Conservation (phyloP, 2,113 vertebrate genomes). For the Phasianus colchicus region DNA sequence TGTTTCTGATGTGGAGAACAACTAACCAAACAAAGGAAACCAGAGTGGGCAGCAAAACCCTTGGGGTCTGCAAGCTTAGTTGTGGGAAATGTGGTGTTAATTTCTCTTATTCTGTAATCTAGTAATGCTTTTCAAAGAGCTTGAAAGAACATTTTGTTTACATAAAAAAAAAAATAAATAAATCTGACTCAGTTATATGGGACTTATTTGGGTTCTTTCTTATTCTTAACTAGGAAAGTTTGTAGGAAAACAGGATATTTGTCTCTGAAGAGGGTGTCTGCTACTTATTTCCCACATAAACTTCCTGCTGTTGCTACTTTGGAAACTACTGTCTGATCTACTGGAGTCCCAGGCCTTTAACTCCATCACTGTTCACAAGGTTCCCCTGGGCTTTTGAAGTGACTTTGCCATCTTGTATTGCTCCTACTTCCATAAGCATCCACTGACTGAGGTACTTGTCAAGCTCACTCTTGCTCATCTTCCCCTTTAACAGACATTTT, state of each 20-base stretch:
- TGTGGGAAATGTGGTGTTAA: slow-evolving; percentile 66
- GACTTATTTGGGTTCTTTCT: slow-evolving; percentile 59
- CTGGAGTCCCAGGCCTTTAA: not conserved
- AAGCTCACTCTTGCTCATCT: not conserved
- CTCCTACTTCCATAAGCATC: not conserved
- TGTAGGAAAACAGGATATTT: slow-evolving; percentile 63
- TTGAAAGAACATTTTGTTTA: slow-evolving; percentile 64
- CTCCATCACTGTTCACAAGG: not conserved
- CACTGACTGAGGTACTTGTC: not conserved
- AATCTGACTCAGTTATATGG: slow-evolving; percentile 24
- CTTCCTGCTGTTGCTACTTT: slow-evolving; percentile 56
- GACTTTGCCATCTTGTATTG: not conserved
- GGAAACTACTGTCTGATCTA: not conserved
- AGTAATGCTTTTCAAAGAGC: slow-evolving; percentile 45
- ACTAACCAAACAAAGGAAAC: slow-evolving; percentile 60
- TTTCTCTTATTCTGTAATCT: slow-evolving; percentile 62
- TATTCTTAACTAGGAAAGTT: slow-evolving; percentile 51
- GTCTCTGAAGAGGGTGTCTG: slow-evolving; percentile 37
- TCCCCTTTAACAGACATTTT: not conserved
- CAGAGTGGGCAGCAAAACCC: slow-evolving; percentile 37
- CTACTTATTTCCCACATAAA: slow-evolving; percentile 61
- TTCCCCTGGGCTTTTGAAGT: not conserved
- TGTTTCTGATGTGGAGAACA: slow-evolving; percentile 45
- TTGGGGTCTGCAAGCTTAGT: slow-evolving; percentile 35
- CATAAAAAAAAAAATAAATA: slow-evolving; percentile 25